Base-by-base conservation (phyloP, 2,888 invertebrate species). In the Meiosimyza platycephala region DNA sequence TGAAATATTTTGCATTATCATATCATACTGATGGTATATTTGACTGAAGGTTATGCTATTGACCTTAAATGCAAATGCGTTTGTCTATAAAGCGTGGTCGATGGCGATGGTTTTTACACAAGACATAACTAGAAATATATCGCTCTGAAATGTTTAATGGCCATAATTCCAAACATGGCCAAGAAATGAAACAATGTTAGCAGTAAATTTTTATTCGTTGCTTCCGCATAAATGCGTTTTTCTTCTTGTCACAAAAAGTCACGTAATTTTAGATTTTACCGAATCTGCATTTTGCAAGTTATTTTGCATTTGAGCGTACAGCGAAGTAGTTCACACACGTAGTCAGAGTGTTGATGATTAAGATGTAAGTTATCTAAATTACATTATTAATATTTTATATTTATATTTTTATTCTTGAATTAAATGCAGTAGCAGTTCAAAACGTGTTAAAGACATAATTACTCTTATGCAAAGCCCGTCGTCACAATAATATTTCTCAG, bases 61-160 rank as follows among this genome's bases (percentile, higher is more conserved):
- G 81, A 81, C 83, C 83, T 77, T 74, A 84, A 84, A 84, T 84
- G 83, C 80, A 83, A 84, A 84, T 78, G 22, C 67, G 48, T 72
- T 15, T 11, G 50, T 52, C 66, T 71, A 54, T 59, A 64, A 69
- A 72, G 62, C 55, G 59, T 67, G 57, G 5, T 72, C 65, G 54
- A 28, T 55, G 57, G 64, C 69, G 18, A 48, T 22, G 52, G 33
- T 50, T 12, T 59, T 18, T 50, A n/a, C 18, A 63, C 16, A 52
- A 47, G 47, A 16, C 60, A 40, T 28, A 28, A 28, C 28, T 28
- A 28, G 28, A 28, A 28, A 28, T 0, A 28, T 40, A 28, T 6
- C 57, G 18, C 57, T 28, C 55, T 22, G 1, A 55, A 18, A 55
- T 11, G 3, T 55, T 22, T 5, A 55, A 12, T 18, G 22, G 12